phyloP scores from a whole-genome alignment of 1,140 invertebrate genomes.

The Homarus americanus region DNA sequence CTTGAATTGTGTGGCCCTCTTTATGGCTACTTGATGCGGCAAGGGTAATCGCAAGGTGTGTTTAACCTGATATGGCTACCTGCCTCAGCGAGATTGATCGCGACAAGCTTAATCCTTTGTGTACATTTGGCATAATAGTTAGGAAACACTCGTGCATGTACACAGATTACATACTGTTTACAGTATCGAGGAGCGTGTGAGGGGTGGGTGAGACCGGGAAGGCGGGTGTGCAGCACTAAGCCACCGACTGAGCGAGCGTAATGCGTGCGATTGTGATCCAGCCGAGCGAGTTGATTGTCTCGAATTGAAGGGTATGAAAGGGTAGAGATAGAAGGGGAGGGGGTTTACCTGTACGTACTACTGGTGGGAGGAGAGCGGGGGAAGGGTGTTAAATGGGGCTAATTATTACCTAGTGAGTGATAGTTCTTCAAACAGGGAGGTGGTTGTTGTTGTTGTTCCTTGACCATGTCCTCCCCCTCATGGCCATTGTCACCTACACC shows the following conservation, averaged over 20 bases:
- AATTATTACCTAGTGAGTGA: not conserved
- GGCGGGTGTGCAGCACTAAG: not conserved
- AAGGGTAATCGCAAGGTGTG: too few species aligned
- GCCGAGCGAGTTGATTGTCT: constrained; percentile 5
- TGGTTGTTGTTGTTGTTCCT: too few species aligned
- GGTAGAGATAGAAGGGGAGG: constrained; percentile 7
- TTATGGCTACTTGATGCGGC: too few species aligned
- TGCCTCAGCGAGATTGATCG: too few species aligned
- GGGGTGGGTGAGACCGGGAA: not conserved
- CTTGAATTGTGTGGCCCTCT: too few species aligned
- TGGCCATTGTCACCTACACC: too few species aligned
- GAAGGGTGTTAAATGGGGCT: not conserved
- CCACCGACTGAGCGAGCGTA: not conserved
- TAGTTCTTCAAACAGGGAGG: not conserved
- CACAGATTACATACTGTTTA: not conserved
- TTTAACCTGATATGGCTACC: too few species aligned
- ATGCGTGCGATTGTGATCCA: constrained; percentile 9
- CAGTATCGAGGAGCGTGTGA: not conserved
- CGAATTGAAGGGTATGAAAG: constrained; percentile 22
- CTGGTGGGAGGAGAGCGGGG: not conserved
- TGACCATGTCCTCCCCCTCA: too few species aligned
- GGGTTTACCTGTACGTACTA: not conserved
- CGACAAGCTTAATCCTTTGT: not conserved
- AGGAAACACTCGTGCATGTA: not conserved
- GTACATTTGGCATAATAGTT: not conserved